A percentile compares a stretch with the other conserved stretches of the same genome.
These are phyloP conservation scores for Polydrusus pterygomalis DNA, from an alignment of 2,888 invertebrate species.

Conservation along the genomic window DNA sequence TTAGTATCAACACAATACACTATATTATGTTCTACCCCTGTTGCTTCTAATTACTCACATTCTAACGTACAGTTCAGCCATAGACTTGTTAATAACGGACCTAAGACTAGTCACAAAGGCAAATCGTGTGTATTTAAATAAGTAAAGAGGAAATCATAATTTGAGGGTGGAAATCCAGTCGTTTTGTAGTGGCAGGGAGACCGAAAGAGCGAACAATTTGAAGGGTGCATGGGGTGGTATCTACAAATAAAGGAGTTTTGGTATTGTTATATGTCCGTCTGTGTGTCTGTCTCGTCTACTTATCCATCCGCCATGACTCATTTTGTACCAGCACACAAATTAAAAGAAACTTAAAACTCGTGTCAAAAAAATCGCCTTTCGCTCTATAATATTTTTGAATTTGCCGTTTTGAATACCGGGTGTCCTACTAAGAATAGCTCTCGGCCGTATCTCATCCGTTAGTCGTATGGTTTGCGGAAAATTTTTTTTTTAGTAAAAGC, in stretches of 20 bases:
- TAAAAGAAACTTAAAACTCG: too few relatives aligned
- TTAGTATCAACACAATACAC: constrained; percentile 41
- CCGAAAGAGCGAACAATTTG: constrained; percentile 39
- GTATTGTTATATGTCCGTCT: not conserved
- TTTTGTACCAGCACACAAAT: too few relatives aligned
- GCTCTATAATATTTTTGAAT: too few relatives aligned
- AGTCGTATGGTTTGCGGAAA: too few relatives aligned
- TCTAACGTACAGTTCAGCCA: not conserved
- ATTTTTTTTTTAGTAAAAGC: too few relatives aligned
- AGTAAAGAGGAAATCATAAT: constrained; percentile 47
- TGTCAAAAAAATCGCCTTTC: too few relatives aligned
- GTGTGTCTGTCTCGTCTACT: not conserved
- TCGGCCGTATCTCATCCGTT: too few relatives aligned
- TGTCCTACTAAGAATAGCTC: too few relatives aligned
- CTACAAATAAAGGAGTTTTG: constrained; percentile 30
- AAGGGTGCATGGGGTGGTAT: constrained; percentile 13
- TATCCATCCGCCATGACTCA: too few relatives aligned
- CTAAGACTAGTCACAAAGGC: not conserved
- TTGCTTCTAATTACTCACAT: constrained; percentile 31
- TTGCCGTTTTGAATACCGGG: too few relatives aligned
- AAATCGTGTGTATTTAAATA: constrained; percentile 21
- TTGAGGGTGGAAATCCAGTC: constrained; percentile 36
- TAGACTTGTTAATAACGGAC: not conserved
- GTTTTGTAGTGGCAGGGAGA: constrained; percentile 33
- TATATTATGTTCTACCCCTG: constrained; percentile 17